Evolutionary conservation across 53 echinoderm and acorn worm species (phyloP), one percentile per base, ranked within the genome.

Genomic region (Arbacia lixula): DNA sequence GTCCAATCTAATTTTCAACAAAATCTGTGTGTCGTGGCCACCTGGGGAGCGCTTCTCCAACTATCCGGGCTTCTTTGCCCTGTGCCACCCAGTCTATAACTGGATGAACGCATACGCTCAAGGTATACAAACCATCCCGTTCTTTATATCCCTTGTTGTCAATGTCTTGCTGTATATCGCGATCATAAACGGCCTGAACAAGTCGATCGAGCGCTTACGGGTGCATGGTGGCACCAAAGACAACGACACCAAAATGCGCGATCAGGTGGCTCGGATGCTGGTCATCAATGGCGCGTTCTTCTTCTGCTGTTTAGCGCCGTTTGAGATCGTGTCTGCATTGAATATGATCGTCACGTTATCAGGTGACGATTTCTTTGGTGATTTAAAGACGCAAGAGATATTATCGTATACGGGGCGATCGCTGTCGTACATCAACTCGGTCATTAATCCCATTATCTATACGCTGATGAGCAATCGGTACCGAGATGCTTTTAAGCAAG

Each of bases 391-490:
- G 1, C 77, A 87, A 6, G 69, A 76, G 42, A 53, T 75, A 52
- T 37, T 93, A 12, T 63, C 84, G 4, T 83, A 88, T 50, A 71
- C 89, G 3, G 89, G 94, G 0, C 87, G 94, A 6, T 84, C 87
- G 0, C 57, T 92, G 54, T 88, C 92, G 38, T 98, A 98, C 64
- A 72, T 98, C 24, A 98, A 98, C 72, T 92, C 94, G 22, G 90
- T 90, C 19, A 90, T 92, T 8, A 98, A 98, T 68, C 94, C 94
- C 4, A 86, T 98, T 29, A 94, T 98, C 14, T 98, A 94, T 86
- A 98, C 92, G 5, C 89, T 90, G 28, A 86, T 98, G 78, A 94
- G 98, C 50, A 89, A 86, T 11, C 85, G 94, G 12, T 98, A 98
- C 79, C 62, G 90, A 31, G 88, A 94, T 40, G 98, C 98, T 5